These are phyloP conservation scores for Dynastes maya DNA, from an alignment of 2,888 invertebrate species.

Conservation along the genomic window DNA sequence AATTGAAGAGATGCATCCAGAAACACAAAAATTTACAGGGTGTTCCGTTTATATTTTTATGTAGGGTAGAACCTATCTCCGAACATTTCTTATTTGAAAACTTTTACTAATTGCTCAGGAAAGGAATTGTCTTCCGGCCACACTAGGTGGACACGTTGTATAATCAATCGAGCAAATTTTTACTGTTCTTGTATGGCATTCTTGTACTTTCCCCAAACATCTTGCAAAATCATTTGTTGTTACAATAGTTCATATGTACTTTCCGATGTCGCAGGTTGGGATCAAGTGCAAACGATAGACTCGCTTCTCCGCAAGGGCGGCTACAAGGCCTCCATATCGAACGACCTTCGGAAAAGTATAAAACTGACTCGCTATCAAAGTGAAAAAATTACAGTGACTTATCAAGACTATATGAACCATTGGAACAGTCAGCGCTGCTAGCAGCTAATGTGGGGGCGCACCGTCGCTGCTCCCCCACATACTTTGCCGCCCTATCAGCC, in stretches of 20 bases:
- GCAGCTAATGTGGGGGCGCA: constrained; percentile 77
- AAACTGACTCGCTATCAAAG: constrained; percentile 97
- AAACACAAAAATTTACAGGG: too few species aligned
- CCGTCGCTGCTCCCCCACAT: constrained; percentile 63
- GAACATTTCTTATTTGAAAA: too few species aligned
- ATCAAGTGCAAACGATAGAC: constrained; percentile 98
- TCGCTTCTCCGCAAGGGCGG: constrained; percentile 98
- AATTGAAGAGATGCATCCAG: too few species aligned
- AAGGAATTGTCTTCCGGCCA: too few species aligned
- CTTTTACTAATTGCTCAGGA: too few species aligned
- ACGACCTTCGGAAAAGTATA: constrained; percentile 89
- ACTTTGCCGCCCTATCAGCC: constrained; percentile 56
- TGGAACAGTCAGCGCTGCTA: constrained; percentile 82
- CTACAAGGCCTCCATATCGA: constrained; percentile 92
- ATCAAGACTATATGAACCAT: constrained; percentile 85
- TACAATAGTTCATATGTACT: background rate
- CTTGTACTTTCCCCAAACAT: too few species aligned
- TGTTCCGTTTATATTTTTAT: too few species aligned
- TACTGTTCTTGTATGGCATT: too few species aligned
- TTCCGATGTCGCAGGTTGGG: constrained; percentile 84
- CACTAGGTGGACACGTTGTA: too few species aligned
- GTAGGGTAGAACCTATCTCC: too few species aligned
- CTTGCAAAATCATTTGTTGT: too few species aligned
- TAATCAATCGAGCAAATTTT: too few species aligned
- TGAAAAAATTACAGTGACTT: constrained; percentile 92